These are phyloP conservation scores for Megaleporinus macrocephalus DNA, from an alignment of 2,113 vertebrate species.

Conservation along the genomic window DNA sequence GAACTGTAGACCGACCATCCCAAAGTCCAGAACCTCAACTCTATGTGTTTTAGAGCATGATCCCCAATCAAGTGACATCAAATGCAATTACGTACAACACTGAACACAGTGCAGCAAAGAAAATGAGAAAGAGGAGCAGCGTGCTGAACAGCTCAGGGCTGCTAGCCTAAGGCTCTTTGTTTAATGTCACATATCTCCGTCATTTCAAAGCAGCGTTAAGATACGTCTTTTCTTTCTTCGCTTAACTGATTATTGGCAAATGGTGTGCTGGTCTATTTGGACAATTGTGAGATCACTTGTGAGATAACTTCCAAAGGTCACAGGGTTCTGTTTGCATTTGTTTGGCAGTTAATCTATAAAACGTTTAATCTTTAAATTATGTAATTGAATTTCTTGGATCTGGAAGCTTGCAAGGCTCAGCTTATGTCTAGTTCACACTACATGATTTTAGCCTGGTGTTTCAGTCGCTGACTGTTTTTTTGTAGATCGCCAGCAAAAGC, in stretches of 20 bases:
- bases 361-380: constrained; percentile 6
- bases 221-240: neutral
- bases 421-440: too few relatives aligned
- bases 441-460: too few relatives aligned
- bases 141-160: neutral
- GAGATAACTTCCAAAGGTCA: constrained; percentile 38
- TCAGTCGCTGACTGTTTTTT: too few relatives aligned
- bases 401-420: constrained; percentile 10
- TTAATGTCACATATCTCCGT: neutral
- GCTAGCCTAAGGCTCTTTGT: neutral
- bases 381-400: constrained; percentile 38
- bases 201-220: neutral
- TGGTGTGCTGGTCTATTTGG: neutral
- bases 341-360: constrained; percentile 9
- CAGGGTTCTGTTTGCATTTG: constrained; percentile 25
- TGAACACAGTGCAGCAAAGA: neutral
- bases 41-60: too few relatives aligned
- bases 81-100: too few relatives aligned
- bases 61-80: too few relatives aligned
- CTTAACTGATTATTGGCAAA: neutral
- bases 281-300: too few relatives aligned
- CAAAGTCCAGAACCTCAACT: too few relatives aligned
- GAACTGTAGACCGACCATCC: too few relatives aligned
- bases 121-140: neutral
- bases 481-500: too few relatives aligned